A percentile compares a stretch with the other conserved stretches of the same genome.
Evolutionary conservation across 2,113 vertebrate species (phyloP).

Genomic region (Hemichromis elongatus): DNA sequence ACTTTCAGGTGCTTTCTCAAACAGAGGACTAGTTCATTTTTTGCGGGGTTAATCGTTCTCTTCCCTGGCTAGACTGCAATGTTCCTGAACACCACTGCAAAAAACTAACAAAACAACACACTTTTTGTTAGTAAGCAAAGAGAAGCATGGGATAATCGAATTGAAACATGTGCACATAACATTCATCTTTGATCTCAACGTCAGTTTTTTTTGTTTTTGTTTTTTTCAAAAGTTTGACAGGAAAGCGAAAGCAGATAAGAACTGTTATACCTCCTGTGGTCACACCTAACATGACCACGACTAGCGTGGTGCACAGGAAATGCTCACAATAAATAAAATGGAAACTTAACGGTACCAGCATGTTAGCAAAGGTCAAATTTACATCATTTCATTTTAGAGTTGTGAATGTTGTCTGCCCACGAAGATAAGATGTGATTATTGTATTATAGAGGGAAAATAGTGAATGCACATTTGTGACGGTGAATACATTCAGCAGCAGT

Average conservation of each 20-base stretch:
- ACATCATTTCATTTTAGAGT: neutral
- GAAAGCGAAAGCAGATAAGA: neutral
- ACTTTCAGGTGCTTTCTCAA: neutral
- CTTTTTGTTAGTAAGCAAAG: neutral
- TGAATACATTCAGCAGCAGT: neutral
- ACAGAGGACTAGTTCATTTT: neutral
- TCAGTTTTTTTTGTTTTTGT: neutral
- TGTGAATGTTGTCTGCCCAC: neutral
- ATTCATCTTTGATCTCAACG: neutral
- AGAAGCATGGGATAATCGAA: neutral
- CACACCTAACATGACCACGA: neutral
- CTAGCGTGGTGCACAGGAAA: no score
- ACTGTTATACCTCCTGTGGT: neutral
- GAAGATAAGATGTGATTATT: slow-evolving; percentile 2
- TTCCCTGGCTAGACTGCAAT: neutral
- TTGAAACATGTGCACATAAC: neutral
- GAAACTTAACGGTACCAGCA: neutral
- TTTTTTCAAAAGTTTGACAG: neutral
- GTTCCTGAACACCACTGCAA: neutral
- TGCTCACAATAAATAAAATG: neutral
- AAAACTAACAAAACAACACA: neutral
- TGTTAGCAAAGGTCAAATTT: neutral
- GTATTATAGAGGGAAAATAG: neutral
- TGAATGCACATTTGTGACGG: neutral
- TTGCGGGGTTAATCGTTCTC: neutral